Conservation (phyloP, 1,140 invertebrate genomes). For the Drosophila asahinai region DNA sequence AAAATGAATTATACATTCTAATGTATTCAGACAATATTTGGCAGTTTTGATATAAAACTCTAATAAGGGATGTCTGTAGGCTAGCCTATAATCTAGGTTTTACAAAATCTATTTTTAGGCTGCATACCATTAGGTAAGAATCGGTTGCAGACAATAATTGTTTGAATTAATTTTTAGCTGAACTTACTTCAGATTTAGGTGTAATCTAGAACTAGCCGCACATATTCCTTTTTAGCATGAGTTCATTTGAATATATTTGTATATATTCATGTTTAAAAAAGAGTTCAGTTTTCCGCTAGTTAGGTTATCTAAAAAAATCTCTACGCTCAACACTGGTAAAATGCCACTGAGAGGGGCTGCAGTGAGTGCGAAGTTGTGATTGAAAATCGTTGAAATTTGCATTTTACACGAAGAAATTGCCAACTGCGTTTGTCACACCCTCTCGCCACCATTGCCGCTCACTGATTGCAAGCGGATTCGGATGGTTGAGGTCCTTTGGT, state of each 20-base stretch:
- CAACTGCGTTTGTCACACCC: constrained; percentile 60
- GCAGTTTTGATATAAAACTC: no score
- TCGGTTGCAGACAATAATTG: no score
- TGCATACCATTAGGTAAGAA: no score
- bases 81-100: no score
- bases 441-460: constrained; percentile 29
- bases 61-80: no score
- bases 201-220: no score
- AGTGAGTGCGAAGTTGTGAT: constrained; percentile 59
- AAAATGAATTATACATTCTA: neutral
- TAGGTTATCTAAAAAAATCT: neutral
- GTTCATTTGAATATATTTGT: no score
- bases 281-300: no score
- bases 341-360: constrained; percentile 2
- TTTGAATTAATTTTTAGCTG: no score
- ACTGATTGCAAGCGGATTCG: constrained; percentile 63
- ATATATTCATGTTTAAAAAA: neutral
- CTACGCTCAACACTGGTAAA: constrained; percentile 26
- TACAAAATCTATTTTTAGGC: no score
- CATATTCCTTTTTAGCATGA: no score
- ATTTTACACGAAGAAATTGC: constrained; percentile 78
- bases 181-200: no score
- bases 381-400: constrained; percentile 84
- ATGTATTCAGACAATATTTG: neutral
- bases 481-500: constrained; percentile 9